Conservation (phyloP, 2,888 invertebrate genomes). For the Thalpophila matura region DNA sequence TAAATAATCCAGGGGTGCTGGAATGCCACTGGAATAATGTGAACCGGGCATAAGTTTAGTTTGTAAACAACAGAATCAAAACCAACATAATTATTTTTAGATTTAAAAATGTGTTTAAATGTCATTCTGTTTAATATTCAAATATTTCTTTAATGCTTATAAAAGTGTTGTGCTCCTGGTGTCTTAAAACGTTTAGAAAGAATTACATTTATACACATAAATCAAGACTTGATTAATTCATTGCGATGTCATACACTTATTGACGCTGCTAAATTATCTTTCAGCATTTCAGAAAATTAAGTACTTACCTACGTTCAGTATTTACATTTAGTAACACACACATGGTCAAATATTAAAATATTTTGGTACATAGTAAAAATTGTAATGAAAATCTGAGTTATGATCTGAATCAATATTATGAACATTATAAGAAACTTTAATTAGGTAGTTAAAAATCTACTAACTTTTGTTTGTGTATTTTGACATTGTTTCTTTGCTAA, state of each 20-base stretch:
- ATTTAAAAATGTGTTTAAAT: too few species aligned
- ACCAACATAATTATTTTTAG: too few species aligned
- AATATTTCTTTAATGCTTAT: too few species aligned
- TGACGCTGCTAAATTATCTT: neutral
- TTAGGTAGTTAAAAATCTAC: too few species aligned
- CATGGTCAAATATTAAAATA: conserved; percentile 31
- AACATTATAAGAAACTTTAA: neutral
- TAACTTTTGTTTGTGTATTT: neutral
- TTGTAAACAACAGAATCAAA: too few species aligned
- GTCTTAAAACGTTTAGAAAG: too few species aligned
- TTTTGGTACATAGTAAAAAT: neutral
- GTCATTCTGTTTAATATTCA: too few species aligned
- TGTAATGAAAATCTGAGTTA: conserved; percentile 2
- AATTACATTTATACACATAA: too few species aligned
- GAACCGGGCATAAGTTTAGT: too few species aligned
- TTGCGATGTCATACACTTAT: conserved; percentile 2
- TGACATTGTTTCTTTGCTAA: neutral
- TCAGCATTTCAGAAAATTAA: conserved; percentile 29
- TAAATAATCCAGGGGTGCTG: too few species aligned
- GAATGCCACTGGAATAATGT: too few species aligned
- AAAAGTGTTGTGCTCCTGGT: too few species aligned
- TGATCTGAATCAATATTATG: neutral
- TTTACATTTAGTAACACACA: conserved; percentile 36
- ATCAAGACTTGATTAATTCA: neutral
- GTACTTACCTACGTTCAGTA: conserved; percentile 54